Conservation (phyloP, 2,888 invertebrate species). For the Himalopsyche tibetana region DNA sequence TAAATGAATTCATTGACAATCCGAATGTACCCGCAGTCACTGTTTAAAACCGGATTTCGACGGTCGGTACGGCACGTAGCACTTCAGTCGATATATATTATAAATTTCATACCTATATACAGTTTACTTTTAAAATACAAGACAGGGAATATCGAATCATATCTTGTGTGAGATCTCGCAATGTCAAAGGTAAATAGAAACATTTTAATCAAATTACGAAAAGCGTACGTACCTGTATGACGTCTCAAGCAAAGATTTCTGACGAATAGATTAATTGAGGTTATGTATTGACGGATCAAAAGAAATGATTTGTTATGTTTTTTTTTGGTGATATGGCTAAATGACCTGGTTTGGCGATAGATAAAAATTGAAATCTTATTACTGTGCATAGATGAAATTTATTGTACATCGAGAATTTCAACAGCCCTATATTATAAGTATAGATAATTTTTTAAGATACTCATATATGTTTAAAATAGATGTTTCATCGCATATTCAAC, state of each 20-base stretch:
- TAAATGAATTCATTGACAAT: not conserved
- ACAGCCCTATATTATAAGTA: no score
- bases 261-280: not conserved
- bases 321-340: conserved; percentile 20
- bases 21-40: conserved; percentile 11
- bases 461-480: no score
- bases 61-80: conserved; percentile 25
- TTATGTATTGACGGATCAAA: conserved; percentile 27
- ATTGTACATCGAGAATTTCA: no score
- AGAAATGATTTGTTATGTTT: conserved; percentile 6
- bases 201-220: not conserved
- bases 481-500: no score
- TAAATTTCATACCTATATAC: not conserved
- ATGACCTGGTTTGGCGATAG: not conserved
- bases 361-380: no score
- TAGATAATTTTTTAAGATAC: no score
- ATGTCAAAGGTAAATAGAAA: conserved; percentile 27
- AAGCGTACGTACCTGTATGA: not conserved
- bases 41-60: conserved; percentile 32
- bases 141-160: not conserved
- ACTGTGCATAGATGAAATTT: no score
- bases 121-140: no score
- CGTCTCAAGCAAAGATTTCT: not conserved
- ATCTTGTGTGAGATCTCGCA: not conserved
- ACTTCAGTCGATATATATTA: not conserved